Percentiles rank a stretch among this genome's conserved stretches.
Evolutionary conservation across 2,113 vertebrate genomes (phyloP).

Genomic region (Rhadina sibilatrix): DNA sequence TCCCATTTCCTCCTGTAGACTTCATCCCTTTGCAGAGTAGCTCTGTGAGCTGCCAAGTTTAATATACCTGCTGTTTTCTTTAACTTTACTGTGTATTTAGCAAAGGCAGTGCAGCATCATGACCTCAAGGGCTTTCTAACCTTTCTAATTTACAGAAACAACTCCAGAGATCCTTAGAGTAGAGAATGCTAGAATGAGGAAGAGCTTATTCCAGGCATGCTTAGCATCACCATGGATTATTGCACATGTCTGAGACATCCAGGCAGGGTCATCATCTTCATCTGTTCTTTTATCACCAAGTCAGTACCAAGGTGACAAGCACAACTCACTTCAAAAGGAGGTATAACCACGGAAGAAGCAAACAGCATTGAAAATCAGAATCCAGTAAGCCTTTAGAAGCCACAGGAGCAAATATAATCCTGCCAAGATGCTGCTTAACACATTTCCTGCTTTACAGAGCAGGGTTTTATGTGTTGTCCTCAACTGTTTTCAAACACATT

Average conservation of each 20-base stretch:
- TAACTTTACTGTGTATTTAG: not conserved
- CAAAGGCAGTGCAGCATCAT: not conserved
- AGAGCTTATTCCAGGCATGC: not conserved
- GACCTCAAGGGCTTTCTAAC: not conserved
- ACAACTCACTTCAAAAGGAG: not conserved
- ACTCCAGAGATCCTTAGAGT: not conserved
- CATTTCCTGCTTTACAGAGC: not conserved
- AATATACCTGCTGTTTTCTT: not conserved
- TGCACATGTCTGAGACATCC: not conserved
- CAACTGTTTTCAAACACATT: not conserved
- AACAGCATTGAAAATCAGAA: not conserved
- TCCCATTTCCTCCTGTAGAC: not conserved
- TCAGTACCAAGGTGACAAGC: not conserved
- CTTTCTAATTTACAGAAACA: constrained; percentile 2
- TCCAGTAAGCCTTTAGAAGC: not conserved
- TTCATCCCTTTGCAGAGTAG: not conserved
- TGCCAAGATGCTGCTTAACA: not conserved
- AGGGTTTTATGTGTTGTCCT: not conserved
- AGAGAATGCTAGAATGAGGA: not conserved
- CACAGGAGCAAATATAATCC: not conserved
- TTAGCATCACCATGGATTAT: not conserved
- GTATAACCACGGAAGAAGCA: not conserved
- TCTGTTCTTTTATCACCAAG: not conserved
- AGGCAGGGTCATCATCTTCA: not conserved
- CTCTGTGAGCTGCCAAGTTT: not conserved